Percentiles rank a stretch among this genome's conserved stretches.
phyloP scores from a whole-genome alignment of 2,797 vertebrate genomes.

The Hirundo rustica region DNA sequence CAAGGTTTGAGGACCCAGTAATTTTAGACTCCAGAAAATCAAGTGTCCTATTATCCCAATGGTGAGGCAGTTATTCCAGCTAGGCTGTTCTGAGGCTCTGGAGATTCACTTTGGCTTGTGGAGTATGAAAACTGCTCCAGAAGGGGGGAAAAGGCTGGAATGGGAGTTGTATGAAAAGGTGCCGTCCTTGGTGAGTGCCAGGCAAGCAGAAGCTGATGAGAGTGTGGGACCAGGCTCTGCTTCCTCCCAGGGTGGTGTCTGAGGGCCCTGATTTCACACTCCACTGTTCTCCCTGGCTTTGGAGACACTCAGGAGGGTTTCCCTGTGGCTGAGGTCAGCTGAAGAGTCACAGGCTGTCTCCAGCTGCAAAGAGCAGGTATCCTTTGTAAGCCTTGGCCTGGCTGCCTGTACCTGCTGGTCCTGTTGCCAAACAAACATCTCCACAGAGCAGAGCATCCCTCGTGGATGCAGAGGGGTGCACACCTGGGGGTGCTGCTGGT shows the following conservation, averaged over 20 bases:
- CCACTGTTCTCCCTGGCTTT: background rate
- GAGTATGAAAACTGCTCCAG: background rate
- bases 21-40: background rate
- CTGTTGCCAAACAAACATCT: background rate
- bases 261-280: background rate
- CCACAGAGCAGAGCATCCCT: background rate
- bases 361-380: background rate
- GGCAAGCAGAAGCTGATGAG: background rate
- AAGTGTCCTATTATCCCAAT: background rate
- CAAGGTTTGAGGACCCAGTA: background rate
- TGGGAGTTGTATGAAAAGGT: background rate
- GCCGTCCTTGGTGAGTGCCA: background rate
- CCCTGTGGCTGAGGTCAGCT: background rate
- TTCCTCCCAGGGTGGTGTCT: fast-evolving
- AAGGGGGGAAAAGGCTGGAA: background rate
- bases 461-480: background rate
- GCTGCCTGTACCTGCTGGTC: background rate
- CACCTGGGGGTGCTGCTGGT: background rate
- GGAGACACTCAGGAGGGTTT: background rate
- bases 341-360: background rate
- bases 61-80: background rate
- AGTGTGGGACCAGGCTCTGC: background rate
- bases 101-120: background rate
- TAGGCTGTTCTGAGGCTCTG: background rate
- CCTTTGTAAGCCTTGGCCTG: background rate